Percentiles rank a stretch among this genome's conserved stretches.
Evolutionary conservation across 2,113 vertebrate genomes (phyloP).

Genomic region (Actenoides hombroni): DNA sequence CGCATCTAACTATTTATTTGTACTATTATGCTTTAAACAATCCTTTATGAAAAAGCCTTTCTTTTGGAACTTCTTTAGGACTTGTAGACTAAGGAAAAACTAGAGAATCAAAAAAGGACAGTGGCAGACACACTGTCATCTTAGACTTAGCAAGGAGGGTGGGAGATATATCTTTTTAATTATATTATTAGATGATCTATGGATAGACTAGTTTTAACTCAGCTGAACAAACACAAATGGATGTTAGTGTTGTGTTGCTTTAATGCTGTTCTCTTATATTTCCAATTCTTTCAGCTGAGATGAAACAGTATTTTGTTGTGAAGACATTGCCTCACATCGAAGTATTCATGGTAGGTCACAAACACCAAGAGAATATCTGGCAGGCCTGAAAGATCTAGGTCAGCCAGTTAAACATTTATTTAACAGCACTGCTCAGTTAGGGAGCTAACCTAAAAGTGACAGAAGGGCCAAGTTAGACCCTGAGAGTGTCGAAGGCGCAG

Average conservation of each 20-base stretch:
- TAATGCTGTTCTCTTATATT: not conserved
- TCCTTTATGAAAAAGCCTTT: not conserved
- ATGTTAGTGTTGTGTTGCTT: not conserved
- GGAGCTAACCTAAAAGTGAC: not conserved
- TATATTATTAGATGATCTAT: not conserved
- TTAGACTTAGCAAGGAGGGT: not conserved
- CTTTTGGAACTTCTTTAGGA: not conserved
- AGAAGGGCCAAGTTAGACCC: not conserved
- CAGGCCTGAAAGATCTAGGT: not conserved
- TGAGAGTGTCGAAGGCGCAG: fast-evolving
- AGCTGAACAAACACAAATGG: not conserved
- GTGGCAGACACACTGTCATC: not conserved
- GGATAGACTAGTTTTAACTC: not conserved
- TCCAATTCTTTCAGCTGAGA: not conserved
- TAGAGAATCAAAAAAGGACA: not conserved
- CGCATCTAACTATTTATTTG: not conserved
- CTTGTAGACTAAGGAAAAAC: not conserved
- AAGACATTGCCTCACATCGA: not conserved
- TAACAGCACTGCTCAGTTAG: not conserved
- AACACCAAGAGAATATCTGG: not conserved
- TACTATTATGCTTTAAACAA: not conserved
- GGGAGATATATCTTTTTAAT: not conserved
- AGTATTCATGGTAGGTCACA: not conserved
- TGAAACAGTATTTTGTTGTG: not conserved
- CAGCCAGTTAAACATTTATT: not conserved